These are phyloP conservation scores for Buceros bicornis DNA, from an alignment of 2,797 vertebrate genomes.

Conservation along the genomic window DNA sequence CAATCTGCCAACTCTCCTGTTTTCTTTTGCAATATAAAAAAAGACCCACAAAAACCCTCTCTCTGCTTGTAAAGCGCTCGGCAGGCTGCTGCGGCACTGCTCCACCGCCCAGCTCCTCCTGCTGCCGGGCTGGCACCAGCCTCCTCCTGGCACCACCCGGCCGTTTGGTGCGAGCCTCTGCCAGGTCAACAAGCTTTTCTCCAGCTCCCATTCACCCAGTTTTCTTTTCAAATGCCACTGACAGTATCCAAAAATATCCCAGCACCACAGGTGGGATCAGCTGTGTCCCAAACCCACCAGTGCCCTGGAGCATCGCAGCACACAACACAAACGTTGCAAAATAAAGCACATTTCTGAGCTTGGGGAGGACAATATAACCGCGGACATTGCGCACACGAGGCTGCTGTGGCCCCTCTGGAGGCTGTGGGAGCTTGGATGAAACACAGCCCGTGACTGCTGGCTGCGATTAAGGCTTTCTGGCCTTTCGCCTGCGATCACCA, in stretches of 20 bases:
- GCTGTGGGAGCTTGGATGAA: not conserved
- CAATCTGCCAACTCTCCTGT: not conserved
- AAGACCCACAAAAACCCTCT: not conserved
- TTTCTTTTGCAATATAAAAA: not conserved
- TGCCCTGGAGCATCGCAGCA: not conserved
- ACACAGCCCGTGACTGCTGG: not conserved
- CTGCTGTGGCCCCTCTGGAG: not conserved
- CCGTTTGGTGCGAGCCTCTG: not conserved
- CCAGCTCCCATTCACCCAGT: not conserved
- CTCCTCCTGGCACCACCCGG: not conserved
- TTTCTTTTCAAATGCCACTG: not conserved
- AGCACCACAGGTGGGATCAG: not conserved
- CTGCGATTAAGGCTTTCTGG: not conserved
- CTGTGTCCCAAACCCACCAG: not conserved
- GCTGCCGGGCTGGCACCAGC: not conserved
- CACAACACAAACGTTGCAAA: not conserved
- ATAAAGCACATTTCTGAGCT: not conserved
- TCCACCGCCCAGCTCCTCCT: not conserved
- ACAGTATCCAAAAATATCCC: not conserved
- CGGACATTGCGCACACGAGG: fast-evolving
- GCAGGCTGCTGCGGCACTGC: not conserved
- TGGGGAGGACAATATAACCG: not conserved
- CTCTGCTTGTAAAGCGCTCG: not conserved
- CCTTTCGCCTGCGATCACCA: not conserved
- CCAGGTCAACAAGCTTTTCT: not conserved